Conservation (phyloP, 1,140 invertebrate species). For the Drosophila nasuta region DNA sequence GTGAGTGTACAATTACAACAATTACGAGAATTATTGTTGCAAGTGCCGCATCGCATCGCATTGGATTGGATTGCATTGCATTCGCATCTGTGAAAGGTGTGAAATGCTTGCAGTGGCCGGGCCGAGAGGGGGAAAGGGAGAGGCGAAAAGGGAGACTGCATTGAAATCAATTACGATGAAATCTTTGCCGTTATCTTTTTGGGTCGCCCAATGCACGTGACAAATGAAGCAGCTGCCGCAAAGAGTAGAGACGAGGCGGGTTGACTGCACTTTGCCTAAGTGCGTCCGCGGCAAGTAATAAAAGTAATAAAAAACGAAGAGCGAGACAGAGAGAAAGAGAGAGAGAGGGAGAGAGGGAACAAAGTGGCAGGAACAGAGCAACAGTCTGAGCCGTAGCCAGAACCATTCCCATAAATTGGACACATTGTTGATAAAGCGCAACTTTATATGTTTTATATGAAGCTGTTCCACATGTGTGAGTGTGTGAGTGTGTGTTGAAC, state of each 20-base stretch:
- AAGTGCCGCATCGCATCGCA: constrained; percentile 15
- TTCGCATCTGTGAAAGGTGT: constrained; percentile 33
- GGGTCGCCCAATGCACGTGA: constrained; percentile 55
- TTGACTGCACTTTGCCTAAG: constrained; percentile 77
- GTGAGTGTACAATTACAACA: constrained; percentile 20
- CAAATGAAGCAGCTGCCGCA: constrained; percentile 37
- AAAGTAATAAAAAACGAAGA: constrained; percentile 61
- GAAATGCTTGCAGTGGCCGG: constrained; percentile 8
- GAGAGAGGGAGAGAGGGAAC: constrained; percentile 17
- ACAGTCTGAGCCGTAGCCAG: constrained; percentile 21
- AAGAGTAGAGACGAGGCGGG: constrained; percentile 16
- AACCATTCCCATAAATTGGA: constrained; percentile 70
- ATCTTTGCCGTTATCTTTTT: constrained; percentile 59
- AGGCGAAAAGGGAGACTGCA: not conserved
- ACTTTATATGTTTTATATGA: constrained; percentile 82
- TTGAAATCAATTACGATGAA: constrained; percentile 59
- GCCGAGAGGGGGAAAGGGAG: not conserved
- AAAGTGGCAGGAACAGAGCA: constrained; percentile 33
- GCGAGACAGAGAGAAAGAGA: not conserved
- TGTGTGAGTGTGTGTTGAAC: constrained; percentile 1
- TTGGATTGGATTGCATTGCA: not conserved
- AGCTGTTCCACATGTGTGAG: constrained; percentile 46
- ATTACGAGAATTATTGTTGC: constrained; percentile 32
- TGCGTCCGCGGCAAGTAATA: constrained; percentile 72
- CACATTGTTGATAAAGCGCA: constrained; percentile 82